Conservation (phyloP, 2,113 vertebrate species). For the Neopipo cinnamomea region DNA sequence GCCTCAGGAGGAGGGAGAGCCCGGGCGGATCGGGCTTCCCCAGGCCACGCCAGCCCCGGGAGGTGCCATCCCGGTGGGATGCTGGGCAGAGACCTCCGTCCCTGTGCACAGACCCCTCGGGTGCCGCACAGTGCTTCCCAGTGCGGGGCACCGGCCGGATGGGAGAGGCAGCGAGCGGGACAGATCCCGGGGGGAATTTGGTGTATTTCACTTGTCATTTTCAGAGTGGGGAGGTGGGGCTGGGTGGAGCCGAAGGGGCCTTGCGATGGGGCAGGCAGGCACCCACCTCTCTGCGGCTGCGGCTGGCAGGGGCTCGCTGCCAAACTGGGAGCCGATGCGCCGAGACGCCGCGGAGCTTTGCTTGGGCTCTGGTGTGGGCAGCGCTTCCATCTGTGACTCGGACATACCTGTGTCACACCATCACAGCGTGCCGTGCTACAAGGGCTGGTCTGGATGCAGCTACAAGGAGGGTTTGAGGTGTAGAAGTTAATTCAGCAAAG, state of each 20-base stretch:
- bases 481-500: background rate
- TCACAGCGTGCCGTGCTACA: background rate
- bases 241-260: background rate
- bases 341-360: background rate
- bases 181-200: fast-evolving
- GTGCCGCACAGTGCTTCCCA: fast-evolving
- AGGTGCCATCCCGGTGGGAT: background rate
- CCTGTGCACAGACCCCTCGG: background rate
- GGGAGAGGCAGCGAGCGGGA: background rate
- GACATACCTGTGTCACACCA: background rate
- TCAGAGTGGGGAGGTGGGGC: too few species aligned
- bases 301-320: background rate
- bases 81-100: background rate
- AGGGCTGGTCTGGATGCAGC: background rate
- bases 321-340: background rate
- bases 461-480: background rate
- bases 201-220: fast-evolving
- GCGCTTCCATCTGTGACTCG: background rate
- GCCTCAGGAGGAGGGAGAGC: background rate
- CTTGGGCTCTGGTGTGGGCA: background rate
- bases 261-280: background rate
- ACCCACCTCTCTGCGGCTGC: background rate
- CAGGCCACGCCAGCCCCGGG: background rate
- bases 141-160: fast-evolving
- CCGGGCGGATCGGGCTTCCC: background rate